These are phyloP conservation scores for Cremastinae sp. DNA, from an alignment of 2,888 invertebrate genomes.

Conservation along the genomic window DNA sequence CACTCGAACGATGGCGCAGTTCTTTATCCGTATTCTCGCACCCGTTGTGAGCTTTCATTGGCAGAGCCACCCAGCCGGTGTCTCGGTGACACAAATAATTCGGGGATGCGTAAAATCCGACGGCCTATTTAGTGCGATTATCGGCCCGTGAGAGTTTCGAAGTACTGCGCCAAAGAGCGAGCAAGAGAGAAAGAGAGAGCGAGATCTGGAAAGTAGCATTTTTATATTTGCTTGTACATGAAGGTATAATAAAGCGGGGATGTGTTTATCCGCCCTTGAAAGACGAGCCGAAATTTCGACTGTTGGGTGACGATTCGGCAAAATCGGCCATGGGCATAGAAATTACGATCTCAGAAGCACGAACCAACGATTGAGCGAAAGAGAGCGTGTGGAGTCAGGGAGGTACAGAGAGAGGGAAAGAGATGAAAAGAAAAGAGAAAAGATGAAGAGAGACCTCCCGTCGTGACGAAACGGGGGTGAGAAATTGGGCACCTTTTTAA, in stretches of 20 bases:
- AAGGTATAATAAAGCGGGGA: neutral
- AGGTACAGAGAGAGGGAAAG: conserved; percentile 2
- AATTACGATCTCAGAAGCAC: conserved; percentile 52
- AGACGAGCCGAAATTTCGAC: conserved; percentile 59
- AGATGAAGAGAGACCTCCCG: conserved; percentile 68
- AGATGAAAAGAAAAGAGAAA: neutral
- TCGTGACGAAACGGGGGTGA: conserved; percentile 77
- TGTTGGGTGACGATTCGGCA: conserved; percentile 62
- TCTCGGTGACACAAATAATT: conserved; percentile 73
- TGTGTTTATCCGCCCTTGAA: conserved; percentile 67
- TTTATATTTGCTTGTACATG: neutral
- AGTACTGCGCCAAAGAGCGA: conserved; percentile 64
- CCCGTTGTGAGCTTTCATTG: conserved; percentile 25
- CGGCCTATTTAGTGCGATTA: conserved; percentile 75
- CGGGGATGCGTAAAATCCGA: conserved; percentile 80
- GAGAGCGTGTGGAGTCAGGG: too few species aligned
- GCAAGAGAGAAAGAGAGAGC: conserved; percentile 62
- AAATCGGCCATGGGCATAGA: conserved; percentile 31
- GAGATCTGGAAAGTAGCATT: conserved; percentile 28
- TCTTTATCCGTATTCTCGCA: conserved; percentile 30
- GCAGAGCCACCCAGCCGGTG: conserved; percentile 19
- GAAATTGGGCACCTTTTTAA: conserved; percentile 78
- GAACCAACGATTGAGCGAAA: conserved; percentile 42
- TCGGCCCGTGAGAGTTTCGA: conserved; percentile 74
- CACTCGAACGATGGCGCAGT: conserved; percentile 8